These are phyloP conservation scores for Pandemis heparana DNA, from an alignment of 2,888 invertebrate species.

Conservation along the genomic window DNA sequence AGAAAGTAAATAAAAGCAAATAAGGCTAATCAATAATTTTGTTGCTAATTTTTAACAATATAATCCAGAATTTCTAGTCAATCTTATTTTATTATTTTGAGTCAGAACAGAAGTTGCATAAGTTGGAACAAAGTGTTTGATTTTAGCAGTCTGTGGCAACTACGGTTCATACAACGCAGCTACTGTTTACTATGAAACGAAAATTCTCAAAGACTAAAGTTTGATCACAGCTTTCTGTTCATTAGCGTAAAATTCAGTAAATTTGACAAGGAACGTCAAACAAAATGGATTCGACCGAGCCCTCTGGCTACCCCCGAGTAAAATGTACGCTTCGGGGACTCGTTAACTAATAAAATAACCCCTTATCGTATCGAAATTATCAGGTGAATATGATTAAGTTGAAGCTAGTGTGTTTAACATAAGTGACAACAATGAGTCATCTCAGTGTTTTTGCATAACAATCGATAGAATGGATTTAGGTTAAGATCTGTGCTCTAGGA, in stretches of 20 bases:
- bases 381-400: slow-evolving; percentile 71
- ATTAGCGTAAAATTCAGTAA: slow-evolving; percentile 31
- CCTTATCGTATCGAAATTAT: slow-evolving; percentile 62
- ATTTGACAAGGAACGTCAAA: slow-evolving; percentile 46
- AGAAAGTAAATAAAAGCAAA: background rate
- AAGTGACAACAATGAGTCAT: slow-evolving; percentile 70
- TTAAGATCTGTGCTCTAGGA: slow-evolving; percentile 79
- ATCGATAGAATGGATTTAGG: slow-evolving; percentile 84
- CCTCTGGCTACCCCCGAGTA: slow-evolving; percentile 57
- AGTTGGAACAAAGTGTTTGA: background rate
- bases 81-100: background rate
- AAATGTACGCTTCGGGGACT: slow-evolving; percentile 82
- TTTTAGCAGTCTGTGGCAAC: slow-evolving; percentile 16
- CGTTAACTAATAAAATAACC: slow-evolving; percentile 70
- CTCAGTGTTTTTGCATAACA: slow-evolving; percentile 83
- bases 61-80: background rate
- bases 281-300: slow-evolving; percentile 50
- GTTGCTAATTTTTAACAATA: background rate
- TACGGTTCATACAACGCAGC: slow-evolving; percentile 26
- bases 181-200: background rate
- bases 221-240: slow-evolving; percentile 11
- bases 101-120: slow-evolving; percentile 4
- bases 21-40: background rate
- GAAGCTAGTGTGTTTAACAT: slow-evolving; percentile 55
- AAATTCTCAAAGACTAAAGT: slow-evolving; percentile 2